A percentile compares a stretch with the other conserved stretches of the same genome.
Evolutionary conservation across 1,140 invertebrate species (phyloP).

Genomic region (Arctopsyche grandis): DNA sequence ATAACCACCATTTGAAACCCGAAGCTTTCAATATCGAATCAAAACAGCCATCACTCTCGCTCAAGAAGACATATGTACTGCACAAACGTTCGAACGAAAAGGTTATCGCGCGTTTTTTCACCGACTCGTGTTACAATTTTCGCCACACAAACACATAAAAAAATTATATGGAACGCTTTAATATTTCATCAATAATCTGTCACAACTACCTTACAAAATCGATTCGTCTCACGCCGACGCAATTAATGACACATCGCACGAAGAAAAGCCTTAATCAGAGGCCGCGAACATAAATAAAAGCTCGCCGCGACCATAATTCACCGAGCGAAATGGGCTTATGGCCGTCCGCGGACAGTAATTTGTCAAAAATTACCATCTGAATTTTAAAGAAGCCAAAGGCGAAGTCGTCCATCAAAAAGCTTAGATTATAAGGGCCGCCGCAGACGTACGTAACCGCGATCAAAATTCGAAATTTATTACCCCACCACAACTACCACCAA

Average conservation of each 20-base stretch:
- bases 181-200: background rate
- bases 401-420: slow-evolving; percentile 17
- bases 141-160: too few relatives aligned
- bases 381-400: slow-evolving; percentile 1
- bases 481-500: too few relatives aligned
- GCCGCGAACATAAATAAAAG: background rate
- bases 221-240: background rate
- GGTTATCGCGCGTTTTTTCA: too few relatives aligned
- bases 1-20: too few relatives aligned
- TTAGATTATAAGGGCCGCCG: slow-evolving; percentile 32
- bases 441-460: background rate
- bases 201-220: background rate
- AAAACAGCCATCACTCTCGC: too few relatives aligned
- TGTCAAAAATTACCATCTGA: slow-evolving; percentile 17
- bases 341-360: slow-evolving; percentile 12
- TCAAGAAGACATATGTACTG: too few relatives aligned
- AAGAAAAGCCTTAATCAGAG: background rate
- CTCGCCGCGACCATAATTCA: background rate
- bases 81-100: too few relatives aligned
- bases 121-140: too few relatives aligned
- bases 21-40: too few relatives aligned
- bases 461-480: too few relatives aligned
- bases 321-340: background rate
- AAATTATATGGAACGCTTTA: background rate
- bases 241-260: background rate